Conservation (phyloP, 2,797 vertebrate species). For the Premnoplex brunnescens region DNA sequence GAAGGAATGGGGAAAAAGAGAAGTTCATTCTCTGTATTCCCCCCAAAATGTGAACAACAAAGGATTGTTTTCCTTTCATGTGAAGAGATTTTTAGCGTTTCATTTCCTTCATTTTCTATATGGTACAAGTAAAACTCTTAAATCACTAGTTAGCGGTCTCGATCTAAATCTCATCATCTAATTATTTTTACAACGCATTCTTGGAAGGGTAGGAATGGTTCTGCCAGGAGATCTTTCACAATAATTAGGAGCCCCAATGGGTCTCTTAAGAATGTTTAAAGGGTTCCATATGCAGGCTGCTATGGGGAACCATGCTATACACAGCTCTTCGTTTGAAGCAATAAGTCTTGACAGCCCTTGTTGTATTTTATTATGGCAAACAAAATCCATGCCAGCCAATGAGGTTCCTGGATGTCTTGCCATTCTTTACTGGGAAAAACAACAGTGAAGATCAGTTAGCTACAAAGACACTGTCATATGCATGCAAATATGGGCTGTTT, state of each 20-base stretch:
- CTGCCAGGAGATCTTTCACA: slow-evolving; percentile 82
- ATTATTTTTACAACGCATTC: slow-evolving; percentile 82
- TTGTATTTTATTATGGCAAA: slow-evolving; percentile 78
- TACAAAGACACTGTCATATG: neutral
- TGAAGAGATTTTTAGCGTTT: slow-evolving; percentile 69
- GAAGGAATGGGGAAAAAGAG: slow-evolving; percentile 23
- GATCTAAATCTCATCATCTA: slow-evolving; percentile 83
- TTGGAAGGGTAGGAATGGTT: slow-evolving; percentile 77
- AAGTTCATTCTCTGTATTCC: neutral
- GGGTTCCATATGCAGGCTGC: slow-evolving; percentile 79
- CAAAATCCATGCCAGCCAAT: slow-evolving; percentile 76
- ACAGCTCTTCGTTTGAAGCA: slow-evolving; percentile 75
- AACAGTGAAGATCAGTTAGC: neutral
- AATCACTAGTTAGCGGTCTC: slow-evolving; percentile 79
- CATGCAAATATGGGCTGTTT: slow-evolving; percentile 6
- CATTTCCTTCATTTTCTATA: slow-evolving; percentile 72
- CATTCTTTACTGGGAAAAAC: slow-evolving; percentile 61
- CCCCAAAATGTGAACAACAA: slow-evolving; percentile 61
- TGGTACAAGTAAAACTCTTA: slow-evolving; percentile 63
- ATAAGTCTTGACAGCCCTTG: slow-evolving; percentile 74
- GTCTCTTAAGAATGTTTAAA: slow-evolving; percentile 81
- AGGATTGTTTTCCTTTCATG: slow-evolving; percentile 73
- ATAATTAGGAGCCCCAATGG: slow-evolving; percentile 81
- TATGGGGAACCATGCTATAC: slow-evolving; percentile 69
- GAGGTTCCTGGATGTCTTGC: slow-evolving; percentile 48